Percentiles rank a stretch among this genome's conserved stretches.
These are phyloP conservation scores for Phrixothrix hirtus DNA, from an alignment of 2,888 invertebrate genomes.

Conservation along the genomic window DNA sequence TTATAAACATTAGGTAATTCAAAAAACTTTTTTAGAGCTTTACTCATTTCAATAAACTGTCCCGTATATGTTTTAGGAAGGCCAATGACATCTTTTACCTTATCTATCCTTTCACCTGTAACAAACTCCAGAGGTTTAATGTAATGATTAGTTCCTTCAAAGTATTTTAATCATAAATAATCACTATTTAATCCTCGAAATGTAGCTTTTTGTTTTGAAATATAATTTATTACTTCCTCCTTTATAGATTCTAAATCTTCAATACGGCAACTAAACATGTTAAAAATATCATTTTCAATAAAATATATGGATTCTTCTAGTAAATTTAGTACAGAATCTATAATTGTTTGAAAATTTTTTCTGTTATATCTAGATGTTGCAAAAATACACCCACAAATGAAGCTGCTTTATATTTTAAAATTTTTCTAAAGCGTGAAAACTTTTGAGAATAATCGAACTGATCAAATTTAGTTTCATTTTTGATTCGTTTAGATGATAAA, in stretches of 20 bases:
- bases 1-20: slow-evolving; percentile 13
- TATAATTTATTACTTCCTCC: no score
- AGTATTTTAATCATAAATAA: no score
- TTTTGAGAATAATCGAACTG: no score
- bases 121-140: neutral
- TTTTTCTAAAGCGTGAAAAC: no score
- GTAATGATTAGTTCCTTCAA: neutral
- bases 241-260: no score
- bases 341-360: neutral
- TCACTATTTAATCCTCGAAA: no score
- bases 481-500: no score
- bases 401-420: no score
- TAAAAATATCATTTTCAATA: neutral
- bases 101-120: neutral
- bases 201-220: neutral
- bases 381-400: no score
- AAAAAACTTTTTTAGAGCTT: slow-evolving; percentile 21
- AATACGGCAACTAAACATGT: neutral
- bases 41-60: slow-evolving; percentile 13
- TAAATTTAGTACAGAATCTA: neutral
- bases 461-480: no score
- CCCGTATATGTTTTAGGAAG: neutral
- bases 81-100: neutral
- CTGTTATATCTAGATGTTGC: no score
- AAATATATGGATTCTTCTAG: neutral